Evolutionary conservation across 2,888 invertebrate genomes (phyloP).

Genomic region (Abrostola tripartita): DNA sequence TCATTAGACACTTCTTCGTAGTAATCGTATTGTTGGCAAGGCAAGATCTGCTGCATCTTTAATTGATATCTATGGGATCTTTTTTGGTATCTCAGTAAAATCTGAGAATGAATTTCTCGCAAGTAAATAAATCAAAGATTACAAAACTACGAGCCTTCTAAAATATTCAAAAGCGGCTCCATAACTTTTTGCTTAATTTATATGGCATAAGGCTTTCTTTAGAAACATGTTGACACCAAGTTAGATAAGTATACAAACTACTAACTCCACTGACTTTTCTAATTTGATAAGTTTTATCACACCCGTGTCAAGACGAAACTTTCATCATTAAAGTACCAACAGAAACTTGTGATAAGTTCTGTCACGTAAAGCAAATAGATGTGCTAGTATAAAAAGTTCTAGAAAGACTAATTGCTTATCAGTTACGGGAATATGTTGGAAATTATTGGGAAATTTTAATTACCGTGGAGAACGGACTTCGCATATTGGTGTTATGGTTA

Average conservation of each 20-base stretch:
- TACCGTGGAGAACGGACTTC: too few relatives aligned
- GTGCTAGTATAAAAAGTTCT: constrained; percentile 10
- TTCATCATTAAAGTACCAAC: constrained; percentile 32
- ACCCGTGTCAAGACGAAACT: constrained; percentile 18
- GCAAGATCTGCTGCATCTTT: too few relatives aligned
- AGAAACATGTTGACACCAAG: background rate
- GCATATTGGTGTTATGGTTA: too few relatives aligned
- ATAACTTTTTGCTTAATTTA: too few relatives aligned
- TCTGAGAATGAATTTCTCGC: too few relatives aligned
- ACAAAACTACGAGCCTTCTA: too few relatives aligned
- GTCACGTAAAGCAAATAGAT: constrained; percentile 29
- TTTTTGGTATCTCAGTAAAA: too few relatives aligned
- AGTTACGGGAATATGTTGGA: constrained; percentile 7
- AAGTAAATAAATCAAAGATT: too few relatives aligned
- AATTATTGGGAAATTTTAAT: background rate
- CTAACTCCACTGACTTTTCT: constrained; percentile 5
- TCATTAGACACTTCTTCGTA: background rate
- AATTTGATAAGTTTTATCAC: constrained; percentile 1
- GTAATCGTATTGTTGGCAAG: too few relatives aligned
- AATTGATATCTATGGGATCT: too few relatives aligned
- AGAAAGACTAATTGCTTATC: constrained; percentile 20
- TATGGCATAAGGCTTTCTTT: background rate
- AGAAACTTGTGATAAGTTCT: constrained; percentile 28
- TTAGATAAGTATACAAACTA: background rate
- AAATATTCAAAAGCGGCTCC: too few relatives aligned